These are phyloP conservation scores for Oryzias javanicus DNA, from an alignment of 2,113 vertebrate species.

Conservation along the genomic window DNA sequence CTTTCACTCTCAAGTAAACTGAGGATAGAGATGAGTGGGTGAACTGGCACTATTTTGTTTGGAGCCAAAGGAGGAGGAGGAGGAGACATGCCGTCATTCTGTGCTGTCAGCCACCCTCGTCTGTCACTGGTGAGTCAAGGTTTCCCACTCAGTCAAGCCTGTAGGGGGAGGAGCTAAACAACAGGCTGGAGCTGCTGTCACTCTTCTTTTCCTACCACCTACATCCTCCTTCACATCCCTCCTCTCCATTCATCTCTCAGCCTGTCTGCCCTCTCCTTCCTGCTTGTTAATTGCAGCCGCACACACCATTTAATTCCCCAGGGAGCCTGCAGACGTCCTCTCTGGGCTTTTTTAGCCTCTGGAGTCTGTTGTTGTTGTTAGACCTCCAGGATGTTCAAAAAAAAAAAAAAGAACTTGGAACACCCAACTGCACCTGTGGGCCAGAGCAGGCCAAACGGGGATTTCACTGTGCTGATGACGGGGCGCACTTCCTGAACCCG, in stretches of 20 bases:
- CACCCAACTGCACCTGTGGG: slow-evolving; percentile 64
- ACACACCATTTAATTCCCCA: slow-evolving; percentile 47
- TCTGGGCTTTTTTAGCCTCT: slow-evolving; percentile 44
- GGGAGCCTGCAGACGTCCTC: slow-evolving; percentile 36
- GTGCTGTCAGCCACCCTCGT: slow-evolving; percentile 55
- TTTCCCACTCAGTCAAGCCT: slow-evolving; percentile 74
- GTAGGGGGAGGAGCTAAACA: slow-evolving; percentile 36
- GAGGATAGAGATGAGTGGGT: no score
- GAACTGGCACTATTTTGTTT: background rate
- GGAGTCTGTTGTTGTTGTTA: slow-evolving; percentile 32
- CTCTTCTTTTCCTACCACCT: slow-evolving; percentile 42
- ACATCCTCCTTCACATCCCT: slow-evolving; percentile 35
- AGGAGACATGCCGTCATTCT: slow-evolving; percentile 74
- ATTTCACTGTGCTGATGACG: slow-evolving; percentile 71
- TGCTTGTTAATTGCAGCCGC: slow-evolving; percentile 59
- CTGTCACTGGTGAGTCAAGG: slow-evolving; percentile 68
- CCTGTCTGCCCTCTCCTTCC: slow-evolving; percentile 54
- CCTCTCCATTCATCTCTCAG: slow-evolving; percentile 57
- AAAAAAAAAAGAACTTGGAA: slow-evolving; percentile 53
- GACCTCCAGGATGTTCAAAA: slow-evolving; percentile 72
- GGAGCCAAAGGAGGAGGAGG: slow-evolving; percentile 55
- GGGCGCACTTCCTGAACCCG: slow-evolving; percentile 77
- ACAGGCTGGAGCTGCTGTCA: slow-evolving; percentile 24
- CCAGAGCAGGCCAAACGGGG: slow-evolving; percentile 58
- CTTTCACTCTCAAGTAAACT: no score